These are phyloP conservation scores for Temnopleurus reevesii DNA, from an alignment of 53 echinoderm and acorn worm species.

Conservation along the genomic window DNA sequence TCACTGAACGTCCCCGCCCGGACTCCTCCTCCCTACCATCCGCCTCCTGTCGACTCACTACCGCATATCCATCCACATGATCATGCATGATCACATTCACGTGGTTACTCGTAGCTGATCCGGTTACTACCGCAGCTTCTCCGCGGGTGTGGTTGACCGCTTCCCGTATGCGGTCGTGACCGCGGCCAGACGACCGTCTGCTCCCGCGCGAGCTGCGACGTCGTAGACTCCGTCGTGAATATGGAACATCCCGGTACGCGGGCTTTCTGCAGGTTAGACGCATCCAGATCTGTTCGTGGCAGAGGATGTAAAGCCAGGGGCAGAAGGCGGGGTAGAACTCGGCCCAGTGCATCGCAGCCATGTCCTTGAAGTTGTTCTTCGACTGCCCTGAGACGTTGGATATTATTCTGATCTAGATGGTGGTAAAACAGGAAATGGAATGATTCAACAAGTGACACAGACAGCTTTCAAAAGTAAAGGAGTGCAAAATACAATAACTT, in stretches of 20 bases:
- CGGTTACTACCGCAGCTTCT: not conserved
- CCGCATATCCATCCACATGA: conserved; percentile 48
- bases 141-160: not conserved
- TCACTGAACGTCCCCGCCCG: not conserved
- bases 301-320: conserved; percentile 78
- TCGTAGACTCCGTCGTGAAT: conserved; percentile 46
- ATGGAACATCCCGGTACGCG: conserved; percentile 48
- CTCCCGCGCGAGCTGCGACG: conserved; percentile 14
- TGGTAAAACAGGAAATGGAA: not conserved
- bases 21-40: conserved; percentile 10
- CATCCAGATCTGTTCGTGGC: conserved; percentile 73
- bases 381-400: conserved; percentile 66
- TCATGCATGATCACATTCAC: conserved; percentile 53
- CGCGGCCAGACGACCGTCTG: conserved; percentile 7
- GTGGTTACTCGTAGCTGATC: conserved; percentile 3
- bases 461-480: too few relatives aligned
- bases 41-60: not conserved
- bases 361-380: conserved; percentile 64
- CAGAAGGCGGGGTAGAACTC: conserved; percentile 72
- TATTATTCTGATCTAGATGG: conserved; percentile 69
- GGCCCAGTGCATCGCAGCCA: conserved; percentile 73
- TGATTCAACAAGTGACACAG: not conserved
- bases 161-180: conserved; percentile 27
- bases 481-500: too few relatives aligned
- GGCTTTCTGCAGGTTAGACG: conserved; percentile 50